A percentile compares a stretch with the other conserved stretches of the same genome.
Evolutionary conservation across 1,140 invertebrate genomes (phyloP).

Genomic region (Halyomorpha halys): DNA sequence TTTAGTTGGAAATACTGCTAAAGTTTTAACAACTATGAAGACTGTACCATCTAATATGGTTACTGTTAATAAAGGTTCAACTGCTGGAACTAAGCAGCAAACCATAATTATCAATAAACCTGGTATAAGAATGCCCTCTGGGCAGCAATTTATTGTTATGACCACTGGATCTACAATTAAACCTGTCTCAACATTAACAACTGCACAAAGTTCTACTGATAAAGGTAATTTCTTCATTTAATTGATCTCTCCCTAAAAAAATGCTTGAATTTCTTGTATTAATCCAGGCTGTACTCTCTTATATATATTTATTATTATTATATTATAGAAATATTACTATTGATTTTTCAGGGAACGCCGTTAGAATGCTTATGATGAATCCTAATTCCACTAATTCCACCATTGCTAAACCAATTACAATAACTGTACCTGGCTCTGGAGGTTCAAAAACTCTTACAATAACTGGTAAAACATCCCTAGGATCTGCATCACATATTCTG

Average conservation of each 20-base stretch:
- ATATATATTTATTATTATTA: too few species aligned
- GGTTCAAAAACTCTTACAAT: constrained; percentile 33
- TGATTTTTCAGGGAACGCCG: constrained; percentile 15
- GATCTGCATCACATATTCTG: constrained; percentile 26
- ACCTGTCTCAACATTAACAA: constrained; percentile 50
- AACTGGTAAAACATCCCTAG: constrained; percentile 30
- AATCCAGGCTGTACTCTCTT: too few species aligned
- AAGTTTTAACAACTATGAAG: constrained; percentile 47
- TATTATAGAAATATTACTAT: not conserved
- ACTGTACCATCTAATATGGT: constrained; percentile 53
- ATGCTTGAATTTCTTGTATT: too few species aligned
- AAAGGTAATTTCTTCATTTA: not conserved
- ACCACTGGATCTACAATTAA: constrained; percentile 53
- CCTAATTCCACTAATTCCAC: constrained; percentile 27
- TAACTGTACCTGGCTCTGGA: constrained; percentile 49
- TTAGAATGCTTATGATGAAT: constrained; percentile 33
- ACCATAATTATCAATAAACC: constrained; percentile 55
- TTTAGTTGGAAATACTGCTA: constrained; percentile 24
- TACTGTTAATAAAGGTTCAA: constrained; percentile 52
- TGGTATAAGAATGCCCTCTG: constrained; percentile 42
- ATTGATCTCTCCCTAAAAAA: not conserved
- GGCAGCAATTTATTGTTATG: constrained; percentile 61
- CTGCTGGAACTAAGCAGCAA: constrained; percentile 47
- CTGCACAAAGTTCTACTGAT: constrained; percentile 27
- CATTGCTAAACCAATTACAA: constrained; percentile 54